Base-by-base conservation (phyloP, 2,888 invertebrate genomes). In the Iphiclides podalirius region DNA sequence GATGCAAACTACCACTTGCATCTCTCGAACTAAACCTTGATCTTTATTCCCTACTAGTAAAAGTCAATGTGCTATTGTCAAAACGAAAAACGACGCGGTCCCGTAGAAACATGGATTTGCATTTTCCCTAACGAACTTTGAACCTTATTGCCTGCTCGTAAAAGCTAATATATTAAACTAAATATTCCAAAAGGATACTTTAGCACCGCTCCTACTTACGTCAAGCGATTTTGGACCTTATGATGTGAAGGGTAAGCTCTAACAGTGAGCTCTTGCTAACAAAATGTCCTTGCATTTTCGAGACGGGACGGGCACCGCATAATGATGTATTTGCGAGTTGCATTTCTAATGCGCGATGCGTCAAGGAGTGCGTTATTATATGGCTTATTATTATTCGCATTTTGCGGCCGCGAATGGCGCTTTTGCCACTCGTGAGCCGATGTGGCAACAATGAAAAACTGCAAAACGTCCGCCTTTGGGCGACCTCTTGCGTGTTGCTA, bases 291-390 rank as follows among this genome's bases (percentile, higher is more conserved):
- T 28, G 28, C n/a, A 6, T 28, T 65, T n/a, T n/a, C n/a, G n/a
- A 71, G 67, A 59, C 63, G 61, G 57, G 57, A 54, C 56, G 56
- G 63, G 61, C 70, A 66, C 69, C 76, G 70, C 71, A 75, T 74
- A 78, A 75, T 74, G 72, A 72, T 68, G 70, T 66, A 71, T 72
- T 68, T 69, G 72, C 67, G 61, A 62, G 60, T 61, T 67, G 79
- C 79, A 77, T 78, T 58, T 60, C 65, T 76, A 78, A 77, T 77
- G 59, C 41, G 38, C 33, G 39, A 20, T 39, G 20, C 33, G 38
- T 39, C 20, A 33, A 17, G 11, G 15, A n/a, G n/a, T 23, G 39
- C 38, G 11, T 46, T 37, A 28, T 47, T 39, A 20, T 9, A 28
- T n/a, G n/a, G 28, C 28, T 28, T 28, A 28, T 28, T 28, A 9